Base-by-base conservation (phyloP, 2,888 invertebrate genomes). In the Helleia helle region DNA sequence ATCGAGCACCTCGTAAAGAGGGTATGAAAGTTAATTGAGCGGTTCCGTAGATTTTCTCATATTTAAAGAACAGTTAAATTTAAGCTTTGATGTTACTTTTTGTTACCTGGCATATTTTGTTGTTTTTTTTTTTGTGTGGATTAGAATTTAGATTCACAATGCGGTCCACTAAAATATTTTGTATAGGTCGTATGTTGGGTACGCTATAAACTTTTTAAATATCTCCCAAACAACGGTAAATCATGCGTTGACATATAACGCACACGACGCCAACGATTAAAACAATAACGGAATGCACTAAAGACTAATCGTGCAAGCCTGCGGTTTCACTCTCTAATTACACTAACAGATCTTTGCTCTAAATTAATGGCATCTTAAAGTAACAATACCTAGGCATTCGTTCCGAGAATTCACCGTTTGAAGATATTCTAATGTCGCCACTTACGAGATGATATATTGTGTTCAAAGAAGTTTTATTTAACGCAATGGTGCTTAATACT, bases 321-420 rank as follows among this genome's bases (percentile, higher is more conserved):
- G 50, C 52, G 47, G 59, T 61, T 53, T 42, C 47, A 55, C 63
- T 42, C 47, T 54, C 63, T 67, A 68, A 68, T 68, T 68, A 62
- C 58, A 47, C 51, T 58, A 58, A 61, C 57, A 54, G 59, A 66
- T 67, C 31, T 22, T n/a, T 14, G 41, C 50, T 54, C 46, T 46
- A 47, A 36, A 61, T 60, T 63, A 61, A 62, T 59, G 53, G 58
- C 47, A 43, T 26, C 22, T 18, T 41, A 41, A 41, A 41, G 50
- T 50, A 53, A 66, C 66, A 67, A 67, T 67, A 44, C 56, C 38
- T 24, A 41, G 49, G 49, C 43, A 50, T 46, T 47, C 46, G 46
- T 51, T 54, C 51, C 36, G 1, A 40, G 54, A 54, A 51, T 18
- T 29, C 11, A 8, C 22, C 26, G 26, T 41, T 38, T 40, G 40